A percentile compares a stretch with the other conserved stretches of the same genome.
phyloP scores from a whole-genome alignment of 2,113 vertebrate genomes.

The Lanius collurio region DNA sequence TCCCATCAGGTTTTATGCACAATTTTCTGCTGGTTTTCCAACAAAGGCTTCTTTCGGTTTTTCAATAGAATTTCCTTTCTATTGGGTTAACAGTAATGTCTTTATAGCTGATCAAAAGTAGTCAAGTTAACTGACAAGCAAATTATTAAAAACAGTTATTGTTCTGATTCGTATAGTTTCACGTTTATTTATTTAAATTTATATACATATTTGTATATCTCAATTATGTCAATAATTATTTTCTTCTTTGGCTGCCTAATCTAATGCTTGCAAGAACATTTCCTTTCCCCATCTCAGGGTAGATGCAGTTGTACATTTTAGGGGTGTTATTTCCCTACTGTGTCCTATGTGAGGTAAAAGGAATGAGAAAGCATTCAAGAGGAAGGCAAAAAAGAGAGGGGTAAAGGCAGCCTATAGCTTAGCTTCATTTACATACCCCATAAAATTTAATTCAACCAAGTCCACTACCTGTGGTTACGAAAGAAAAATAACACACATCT shows the following conservation, averaged over 20 bases:
- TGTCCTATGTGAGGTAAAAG: background rate
- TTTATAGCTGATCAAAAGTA: constrained; percentile 34
- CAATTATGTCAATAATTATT: background rate
- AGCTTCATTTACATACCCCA: background rate
- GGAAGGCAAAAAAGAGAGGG: background rate
- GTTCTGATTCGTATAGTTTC: constrained; percentile 12
- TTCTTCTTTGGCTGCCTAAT: background rate
- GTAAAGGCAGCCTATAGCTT: background rate
- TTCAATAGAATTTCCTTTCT: constrained; percentile 66
- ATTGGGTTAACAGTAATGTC: constrained; percentile 53
- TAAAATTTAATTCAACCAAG: background rate
- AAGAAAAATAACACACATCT: constrained; percentile 62
- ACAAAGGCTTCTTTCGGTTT: constrained; percentile 72
- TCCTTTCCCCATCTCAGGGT: background rate
- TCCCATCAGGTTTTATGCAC: constrained; percentile 69
- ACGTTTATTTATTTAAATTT: background rate
- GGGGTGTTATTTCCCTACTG: background rate
- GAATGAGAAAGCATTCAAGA: background rate
- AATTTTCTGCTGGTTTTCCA: constrained; percentile 60
- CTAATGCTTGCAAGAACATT: background rate
- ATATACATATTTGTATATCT: background rate
- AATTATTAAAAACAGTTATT: constrained; percentile 57
- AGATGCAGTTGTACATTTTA: background rate
- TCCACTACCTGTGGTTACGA: background rate
- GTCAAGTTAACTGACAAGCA: constrained; percentile 41